Conservation (phyloP, 2,797 vertebrate genomes). For the Columba guinea region DNA sequence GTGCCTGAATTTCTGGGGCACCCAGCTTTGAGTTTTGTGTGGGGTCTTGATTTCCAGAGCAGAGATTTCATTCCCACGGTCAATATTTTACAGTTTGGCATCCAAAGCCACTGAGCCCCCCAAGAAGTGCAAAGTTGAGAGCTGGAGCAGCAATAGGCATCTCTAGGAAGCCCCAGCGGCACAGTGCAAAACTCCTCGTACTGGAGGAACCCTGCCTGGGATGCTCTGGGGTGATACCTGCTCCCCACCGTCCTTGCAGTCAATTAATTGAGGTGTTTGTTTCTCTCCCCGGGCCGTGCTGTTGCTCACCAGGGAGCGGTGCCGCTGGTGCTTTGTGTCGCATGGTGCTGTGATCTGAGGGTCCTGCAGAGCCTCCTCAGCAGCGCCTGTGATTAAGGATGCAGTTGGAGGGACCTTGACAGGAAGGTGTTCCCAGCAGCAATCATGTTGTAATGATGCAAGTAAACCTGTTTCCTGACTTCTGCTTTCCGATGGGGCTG, state of each 20-base stretch:
- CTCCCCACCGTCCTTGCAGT: background rate
- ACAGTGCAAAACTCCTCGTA: background rate
- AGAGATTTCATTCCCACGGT: background rate
- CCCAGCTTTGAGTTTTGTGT: background rate
- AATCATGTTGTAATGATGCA: background rate
- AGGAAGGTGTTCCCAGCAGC: conserved; percentile 18
- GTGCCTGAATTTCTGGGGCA: background rate
- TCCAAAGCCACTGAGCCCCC: background rate
- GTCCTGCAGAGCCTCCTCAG: fast-evolving
- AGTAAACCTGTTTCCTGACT: conserved; percentile 7
- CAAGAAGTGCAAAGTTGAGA: background rate
- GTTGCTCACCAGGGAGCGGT: background rate
- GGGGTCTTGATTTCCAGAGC: background rate
- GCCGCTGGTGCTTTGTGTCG: background rate
- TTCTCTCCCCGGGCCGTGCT: background rate
- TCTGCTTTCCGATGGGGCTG: background rate
- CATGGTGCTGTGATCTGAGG: background rate
- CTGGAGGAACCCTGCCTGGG: background rate
- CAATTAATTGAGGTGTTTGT: background rate
- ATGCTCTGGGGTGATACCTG: fast-evolving
- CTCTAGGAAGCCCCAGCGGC: background rate
- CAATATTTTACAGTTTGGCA: background rate
- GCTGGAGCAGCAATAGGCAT: background rate
- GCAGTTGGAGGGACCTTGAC: background rate
- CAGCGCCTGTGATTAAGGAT: background rate